Evolutionary conservation across 2,113 vertebrate species (phyloP).

Genomic region (Pantherophis guttatus): DNA sequence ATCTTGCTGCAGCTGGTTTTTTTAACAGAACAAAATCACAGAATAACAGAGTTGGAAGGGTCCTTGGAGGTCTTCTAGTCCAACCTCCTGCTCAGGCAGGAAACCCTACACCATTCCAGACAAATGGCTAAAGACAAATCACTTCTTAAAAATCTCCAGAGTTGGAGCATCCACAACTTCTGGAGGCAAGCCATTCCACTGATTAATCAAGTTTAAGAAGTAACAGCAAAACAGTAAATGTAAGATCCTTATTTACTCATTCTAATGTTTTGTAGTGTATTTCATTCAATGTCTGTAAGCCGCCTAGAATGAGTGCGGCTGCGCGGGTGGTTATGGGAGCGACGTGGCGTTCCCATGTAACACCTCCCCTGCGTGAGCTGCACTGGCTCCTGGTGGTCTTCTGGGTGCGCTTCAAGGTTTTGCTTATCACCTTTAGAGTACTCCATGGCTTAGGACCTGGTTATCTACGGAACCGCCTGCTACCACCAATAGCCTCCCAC

Average conservation of each 20-base stretch:
- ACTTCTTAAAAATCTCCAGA: neutral
- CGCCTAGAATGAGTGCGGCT: neutral
- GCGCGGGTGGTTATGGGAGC: too few relatives aligned
- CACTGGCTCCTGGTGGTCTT: too few relatives aligned
- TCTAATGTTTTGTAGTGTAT: neutral
- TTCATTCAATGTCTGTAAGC: neutral
- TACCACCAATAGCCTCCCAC: too few relatives aligned
- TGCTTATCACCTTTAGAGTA: too few relatives aligned
- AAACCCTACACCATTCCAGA: neutral
- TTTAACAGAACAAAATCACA: neutral
- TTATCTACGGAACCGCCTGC: too few relatives aligned
- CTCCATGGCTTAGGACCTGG: too few relatives aligned
- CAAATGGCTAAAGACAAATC: neutral
- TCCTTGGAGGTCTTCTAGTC: neutral
- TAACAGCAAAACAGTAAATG: neutral
- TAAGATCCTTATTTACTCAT: neutral
- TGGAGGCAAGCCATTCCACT: neutral
- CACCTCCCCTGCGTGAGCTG: too few relatives aligned
- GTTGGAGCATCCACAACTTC: neutral
- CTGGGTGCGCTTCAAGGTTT: too few relatives aligned
- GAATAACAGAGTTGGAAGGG: neutral
- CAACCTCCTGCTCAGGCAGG: neutral
- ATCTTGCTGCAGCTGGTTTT: neutral
- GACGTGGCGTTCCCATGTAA: too few relatives aligned
- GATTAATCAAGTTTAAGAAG: neutral